Conservation (phyloP, 2,888 invertebrate species). For the Falcaria lacertinaria region DNA sequence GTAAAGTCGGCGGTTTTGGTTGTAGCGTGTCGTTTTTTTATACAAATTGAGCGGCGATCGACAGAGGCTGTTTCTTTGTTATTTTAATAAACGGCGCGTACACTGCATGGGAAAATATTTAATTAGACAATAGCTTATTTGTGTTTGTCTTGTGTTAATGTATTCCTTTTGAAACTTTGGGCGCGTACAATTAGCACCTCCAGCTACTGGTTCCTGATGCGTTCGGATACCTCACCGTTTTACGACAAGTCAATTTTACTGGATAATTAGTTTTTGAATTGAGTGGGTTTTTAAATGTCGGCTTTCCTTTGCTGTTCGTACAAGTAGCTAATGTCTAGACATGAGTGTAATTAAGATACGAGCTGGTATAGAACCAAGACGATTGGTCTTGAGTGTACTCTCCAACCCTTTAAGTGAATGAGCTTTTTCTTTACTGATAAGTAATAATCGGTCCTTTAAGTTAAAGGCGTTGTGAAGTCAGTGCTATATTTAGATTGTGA, state of each 20-base stretch:
- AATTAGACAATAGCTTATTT: constrained; percentile 79
- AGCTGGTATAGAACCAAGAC: constrained; percentile 21
- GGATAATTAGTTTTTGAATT: constrained; percentile 37
- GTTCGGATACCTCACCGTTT: constrained; percentile 38
- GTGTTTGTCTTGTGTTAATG: constrained; percentile 78
- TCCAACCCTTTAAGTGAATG: constrained; percentile 60
- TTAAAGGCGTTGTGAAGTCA: background rate
- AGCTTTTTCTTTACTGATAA: constrained; percentile 42
- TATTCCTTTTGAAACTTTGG: constrained; percentile 63
- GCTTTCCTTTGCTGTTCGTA: constrained; percentile 10
- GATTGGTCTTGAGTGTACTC: constrained; percentile 45
- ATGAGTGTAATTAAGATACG: constrained; percentile 57
- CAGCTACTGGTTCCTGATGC: constrained; percentile 53
- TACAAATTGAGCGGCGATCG: constrained; percentile 46
- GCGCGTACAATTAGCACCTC: constrained; percentile 69
- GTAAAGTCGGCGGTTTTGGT: constrained; percentile 65
- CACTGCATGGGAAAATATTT: constrained; percentile 75
- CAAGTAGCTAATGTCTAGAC: constrained; percentile 44
- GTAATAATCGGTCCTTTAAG: constrained; percentile 47
- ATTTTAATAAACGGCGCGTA: constrained; percentile 43
- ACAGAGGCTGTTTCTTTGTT: constrained; percentile 53
- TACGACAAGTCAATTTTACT: constrained; percentile 64
- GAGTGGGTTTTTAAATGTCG: constrained; percentile 7
- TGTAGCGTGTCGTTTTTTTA: constrained; percentile 31
- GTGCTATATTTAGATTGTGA: background rate